Conservation (phyloP, 2,888 invertebrate genomes). For the Lithophane ornitopus region DNA sequence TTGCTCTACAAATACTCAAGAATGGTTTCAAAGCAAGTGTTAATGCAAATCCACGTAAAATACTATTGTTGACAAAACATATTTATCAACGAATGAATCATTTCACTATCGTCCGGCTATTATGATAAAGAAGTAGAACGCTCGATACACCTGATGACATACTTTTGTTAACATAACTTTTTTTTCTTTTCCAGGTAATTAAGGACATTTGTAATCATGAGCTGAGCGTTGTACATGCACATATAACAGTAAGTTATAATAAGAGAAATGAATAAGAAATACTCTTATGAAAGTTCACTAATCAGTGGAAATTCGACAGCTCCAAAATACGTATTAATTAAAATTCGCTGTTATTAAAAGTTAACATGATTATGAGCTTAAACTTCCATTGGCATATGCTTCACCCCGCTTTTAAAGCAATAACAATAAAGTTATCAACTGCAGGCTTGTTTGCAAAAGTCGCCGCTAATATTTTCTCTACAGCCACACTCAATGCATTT, state of each 20-base stretch:
- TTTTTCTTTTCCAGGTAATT: constrained; percentile 70
- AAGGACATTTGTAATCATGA: constrained; percentile 29
- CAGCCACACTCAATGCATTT: constrained; percentile 67
- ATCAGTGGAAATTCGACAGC: background rate
- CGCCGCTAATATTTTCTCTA: constrained; percentile 77
- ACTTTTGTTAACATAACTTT: constrained; percentile 63
- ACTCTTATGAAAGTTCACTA: background rate
- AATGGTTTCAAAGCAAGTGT: constrained; percentile 11
- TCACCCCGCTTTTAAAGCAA: constrained; percentile 67
- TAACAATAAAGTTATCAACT: constrained; percentile 82
- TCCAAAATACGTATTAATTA: background rate
- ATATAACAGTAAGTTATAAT: constrained; percentile 40
- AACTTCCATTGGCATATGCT: constrained; percentile 50
- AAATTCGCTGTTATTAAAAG: constrained; percentile 24
- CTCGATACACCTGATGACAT: constrained; percentile 62
- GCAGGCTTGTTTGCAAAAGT: constrained; percentile 74
- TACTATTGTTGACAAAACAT: constrained; percentile 40
- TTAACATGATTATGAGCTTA: constrained; percentile 42
- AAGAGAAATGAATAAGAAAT: background rate
- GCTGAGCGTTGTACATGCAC: constrained; percentile 4
- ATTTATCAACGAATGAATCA: constrained; percentile 54
- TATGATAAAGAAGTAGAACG: constrained; percentile 63
- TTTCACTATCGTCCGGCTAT: constrained; percentile 55
- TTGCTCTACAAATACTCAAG: constrained; percentile 12
- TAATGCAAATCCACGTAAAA: constrained; percentile 13